These are phyloP conservation scores for Conus betulinus DNA, from an alignment of 1,140 invertebrate genomes.

Conservation along the genomic window DNA sequence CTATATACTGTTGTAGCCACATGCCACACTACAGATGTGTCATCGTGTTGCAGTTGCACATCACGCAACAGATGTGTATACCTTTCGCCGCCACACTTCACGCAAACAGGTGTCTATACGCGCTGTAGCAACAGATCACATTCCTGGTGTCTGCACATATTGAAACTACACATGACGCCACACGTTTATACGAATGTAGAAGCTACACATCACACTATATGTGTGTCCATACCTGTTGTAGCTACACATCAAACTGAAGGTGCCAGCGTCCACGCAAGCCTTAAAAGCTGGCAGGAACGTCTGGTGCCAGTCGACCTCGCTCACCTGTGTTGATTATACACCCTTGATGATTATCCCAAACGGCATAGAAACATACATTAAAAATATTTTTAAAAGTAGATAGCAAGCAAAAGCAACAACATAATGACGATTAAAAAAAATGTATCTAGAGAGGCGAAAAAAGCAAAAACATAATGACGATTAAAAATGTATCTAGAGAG, in stretches of 20 bases:
- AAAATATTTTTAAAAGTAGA: no score
- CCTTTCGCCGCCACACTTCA: not conserved
- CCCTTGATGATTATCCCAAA: not conserved
- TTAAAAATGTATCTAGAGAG: no score
- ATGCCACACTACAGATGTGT: not conserved
- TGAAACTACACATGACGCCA: not conserved
- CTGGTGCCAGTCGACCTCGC: conserved; percentile 60
- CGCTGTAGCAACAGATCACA: not conserved
- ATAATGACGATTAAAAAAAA: no score
- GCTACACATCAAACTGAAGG: conserved; percentile 56
- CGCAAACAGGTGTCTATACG: not conserved
- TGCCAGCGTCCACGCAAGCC: conserved; percentile 67
- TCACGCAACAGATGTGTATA: not conserved
- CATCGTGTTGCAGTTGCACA: not conserved
- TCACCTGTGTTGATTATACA: conserved; percentile 39
- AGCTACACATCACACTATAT: not conserved
- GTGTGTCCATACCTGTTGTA: conserved; percentile 44
- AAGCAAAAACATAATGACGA: no score
- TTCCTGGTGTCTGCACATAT: not conserved
- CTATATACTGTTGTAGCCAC: conserved; percentile 50
- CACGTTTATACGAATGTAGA: no score
- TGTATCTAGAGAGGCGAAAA: no score
- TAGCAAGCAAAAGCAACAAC: no score
- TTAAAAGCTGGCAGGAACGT: conserved; percentile 72
- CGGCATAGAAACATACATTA: no score